Evolutionary conservation across 2,797 vertebrate genomes (phyloP), one percentile per base, ranked within the genome.

Genomic region (Danio albolineatus): DNA sequence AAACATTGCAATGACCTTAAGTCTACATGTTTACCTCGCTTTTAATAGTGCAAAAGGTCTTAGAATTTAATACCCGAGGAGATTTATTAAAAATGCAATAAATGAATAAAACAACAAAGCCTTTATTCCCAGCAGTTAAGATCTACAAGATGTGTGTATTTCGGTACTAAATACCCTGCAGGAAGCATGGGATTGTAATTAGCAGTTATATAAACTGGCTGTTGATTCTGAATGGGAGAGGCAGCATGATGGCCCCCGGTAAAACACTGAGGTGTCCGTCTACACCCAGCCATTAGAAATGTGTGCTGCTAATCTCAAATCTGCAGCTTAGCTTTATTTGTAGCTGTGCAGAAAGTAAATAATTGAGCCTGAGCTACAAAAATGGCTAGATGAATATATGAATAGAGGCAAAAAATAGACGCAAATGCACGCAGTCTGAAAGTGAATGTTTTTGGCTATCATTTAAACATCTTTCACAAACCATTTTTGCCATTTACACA

Each of bases 141-240:
- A 57, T 54, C 53, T 73, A 59, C 14, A 59, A 2, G 43, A 57
- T 28, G 53, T 57, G 39, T 43, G 39, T 21, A 43, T 57, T 44
- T 8, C 7, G 43, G 53, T 72, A n/a, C 17, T 46, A 59, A 73
- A 73, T 44, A 17, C 53, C 71, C 71, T 59, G 71, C 41, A 46
- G 71, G 41, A 73, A 44, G 19, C 8, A 59, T 59, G 41, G 71
- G 54, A 60, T 8, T 73, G 19, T 73, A 60, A 73, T 73, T 73
- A 59, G 41, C 7, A 73, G 71, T 73, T 73, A 59, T 44, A 46
- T 57, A 73, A 60, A 73, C 71, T 57, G 71, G 70, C 39, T 73
- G 71, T 73, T 73, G 19, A 73, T 43, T 41, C 41, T 59, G 41
- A 73, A 60, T 73, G 71, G 71, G 71, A 73, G 54, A 57, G 71